phyloP scores from a whole-genome alignment of 2,888 invertebrate genomes.

The Aromia moschata region DNA sequence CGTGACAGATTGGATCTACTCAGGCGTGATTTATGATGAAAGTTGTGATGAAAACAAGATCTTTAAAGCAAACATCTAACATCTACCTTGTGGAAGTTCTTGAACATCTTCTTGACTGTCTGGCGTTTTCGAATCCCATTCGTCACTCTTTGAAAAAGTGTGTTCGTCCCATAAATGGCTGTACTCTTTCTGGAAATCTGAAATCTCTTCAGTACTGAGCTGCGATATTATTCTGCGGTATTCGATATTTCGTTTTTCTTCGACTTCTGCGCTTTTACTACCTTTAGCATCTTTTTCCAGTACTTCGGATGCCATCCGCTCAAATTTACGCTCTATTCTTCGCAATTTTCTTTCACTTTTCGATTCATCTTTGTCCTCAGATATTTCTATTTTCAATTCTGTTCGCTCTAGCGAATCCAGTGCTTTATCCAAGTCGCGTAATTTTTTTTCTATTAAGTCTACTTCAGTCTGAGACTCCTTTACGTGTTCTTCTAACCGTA shows the following conservation, averaged over 20 bases:
- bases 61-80: slow-evolving; percentile 55
- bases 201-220: slow-evolving; percentile 65
- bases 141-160: slow-evolving; percentile 61
- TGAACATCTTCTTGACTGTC: slow-evolving; percentile 62
- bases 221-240: slow-evolving; percentile 65
- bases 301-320: slow-evolving; percentile 65
- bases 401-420: slow-evolving; percentile 58
- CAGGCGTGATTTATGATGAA: slow-evolving; percentile 50
- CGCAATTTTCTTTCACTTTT: slow-evolving; percentile 60
- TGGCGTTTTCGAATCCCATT: slow-evolving; percentile 62
- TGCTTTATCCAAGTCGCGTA: slow-evolving; percentile 60
- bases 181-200: slow-evolving; percentile 64
- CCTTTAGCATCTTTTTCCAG: slow-evolving; percentile 57
- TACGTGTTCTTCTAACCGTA: slow-evolving; percentile 39
- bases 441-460: slow-evolving; percentile 58
- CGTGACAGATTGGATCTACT: slow-evolving; percentile 42
- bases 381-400: slow-evolving; percentile 42
- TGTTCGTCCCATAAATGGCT: slow-evolving; percentile 64
- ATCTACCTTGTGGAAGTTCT: slow-evolving; percentile 64
- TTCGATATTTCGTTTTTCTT: slow-evolving; percentile 59
- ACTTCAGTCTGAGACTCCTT: slow-evolving; percentile 53
- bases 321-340: slow-evolving; percentile 65
- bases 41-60: slow-evolving; percentile 40
- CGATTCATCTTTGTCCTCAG: slow-evolving; percentile 38
- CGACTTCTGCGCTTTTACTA: slow-evolving; percentile 57